Conservation (phyloP, 1,140 invertebrate species). For the Aphelenchoides avenae region DNA sequence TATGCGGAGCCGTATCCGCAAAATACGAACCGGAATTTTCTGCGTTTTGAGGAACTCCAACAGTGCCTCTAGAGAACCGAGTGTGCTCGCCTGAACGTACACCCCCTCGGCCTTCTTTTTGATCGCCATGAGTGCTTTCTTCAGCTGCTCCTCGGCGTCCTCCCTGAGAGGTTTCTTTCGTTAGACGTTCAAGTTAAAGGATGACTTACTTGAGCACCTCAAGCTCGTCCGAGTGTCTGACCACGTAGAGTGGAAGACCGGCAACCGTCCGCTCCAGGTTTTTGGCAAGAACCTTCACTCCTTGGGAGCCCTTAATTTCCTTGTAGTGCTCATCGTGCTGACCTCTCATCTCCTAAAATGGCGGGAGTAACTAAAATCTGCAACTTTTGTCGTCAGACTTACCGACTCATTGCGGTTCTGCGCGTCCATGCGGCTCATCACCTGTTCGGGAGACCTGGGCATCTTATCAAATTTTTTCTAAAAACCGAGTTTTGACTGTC, state of each 20-base stretch:
- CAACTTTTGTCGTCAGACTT: no score
- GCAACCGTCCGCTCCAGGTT: slow-evolving; percentile 96
- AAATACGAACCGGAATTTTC: slow-evolving; percentile 76
- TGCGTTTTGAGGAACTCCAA: slow-evolving; percentile 88
- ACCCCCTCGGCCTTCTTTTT: slow-evolving; percentile 85
- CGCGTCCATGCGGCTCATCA: no score
- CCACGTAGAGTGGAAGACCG: slow-evolving; percentile 70
- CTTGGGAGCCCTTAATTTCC: slow-evolving; percentile 89
- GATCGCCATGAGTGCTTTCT: slow-evolving; percentile 82
- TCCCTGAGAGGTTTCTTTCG: slow-evolving; percentile 52
- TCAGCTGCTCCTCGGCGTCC: slow-evolving; percentile 64
- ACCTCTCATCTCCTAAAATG: no score
- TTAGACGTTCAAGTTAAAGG: slow-evolving; percentile 44
- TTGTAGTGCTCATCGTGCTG: slow-evolving; percentile 92
- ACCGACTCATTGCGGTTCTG: no score
- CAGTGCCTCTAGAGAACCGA: slow-evolving; percentile 93
- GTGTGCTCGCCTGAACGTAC: slow-evolving; percentile 95
- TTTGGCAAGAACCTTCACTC: slow-evolving; percentile 91
- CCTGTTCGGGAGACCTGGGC: no score
- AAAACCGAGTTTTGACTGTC: no score
- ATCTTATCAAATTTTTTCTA: no score
- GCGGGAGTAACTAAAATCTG: no score
- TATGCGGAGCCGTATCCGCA: slow-evolving; percentile 20
- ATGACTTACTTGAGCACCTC: slow-evolving; percentile 70
- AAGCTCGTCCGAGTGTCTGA: slow-evolving; percentile 85